phyloP scores from a whole-genome alignment of 1,140 invertebrate species.

The Temnothorax longispinosus region DNA sequence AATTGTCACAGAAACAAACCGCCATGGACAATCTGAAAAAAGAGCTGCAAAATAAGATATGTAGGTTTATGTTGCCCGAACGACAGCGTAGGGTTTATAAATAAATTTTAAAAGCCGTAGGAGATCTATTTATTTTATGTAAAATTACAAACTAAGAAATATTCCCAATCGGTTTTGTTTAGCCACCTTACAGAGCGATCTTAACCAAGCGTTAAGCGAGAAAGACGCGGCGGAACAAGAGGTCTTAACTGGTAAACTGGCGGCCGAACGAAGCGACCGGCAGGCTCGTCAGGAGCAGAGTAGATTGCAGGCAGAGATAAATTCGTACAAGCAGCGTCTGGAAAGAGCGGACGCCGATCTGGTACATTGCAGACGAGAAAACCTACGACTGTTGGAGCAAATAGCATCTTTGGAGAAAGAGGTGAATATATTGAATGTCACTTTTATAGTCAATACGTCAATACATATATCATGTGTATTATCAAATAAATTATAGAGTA shows the following conservation, averaged over 20 bases:
- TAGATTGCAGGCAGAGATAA: constrained; percentile 91
- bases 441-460: neutral
- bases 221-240: constrained; percentile 92
- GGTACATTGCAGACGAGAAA: constrained; percentile 91
- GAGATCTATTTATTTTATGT: neutral
- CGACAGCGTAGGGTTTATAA: neutral
- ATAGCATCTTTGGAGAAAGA: constrained; percentile 92
- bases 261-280: constrained; percentile 89
- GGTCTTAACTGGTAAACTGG: constrained; percentile 88
- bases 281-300: constrained; percentile 91
- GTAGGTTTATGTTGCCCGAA: constrained; percentile 81
- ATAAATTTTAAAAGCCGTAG: neutral
- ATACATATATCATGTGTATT: neutral
- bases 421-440: constrained; percentile 81
- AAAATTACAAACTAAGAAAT: constrained; percentile 12
- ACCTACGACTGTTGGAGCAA: constrained; percentile 91
- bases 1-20: constrained; percentile 90
- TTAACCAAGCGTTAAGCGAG: constrained; percentile 90
- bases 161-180: constrained; percentile 51
- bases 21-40: constrained; percentile 92
- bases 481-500: neutral
- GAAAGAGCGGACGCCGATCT: constrained; percentile 92
- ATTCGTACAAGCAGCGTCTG: constrained; percentile 91
- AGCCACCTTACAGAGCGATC: constrained; percentile 91
- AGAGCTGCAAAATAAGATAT: constrained; percentile 91